Conservation (phyloP, 2,113 vertebrate species). For the Calyptommatus sinebrachiatus region DNA sequence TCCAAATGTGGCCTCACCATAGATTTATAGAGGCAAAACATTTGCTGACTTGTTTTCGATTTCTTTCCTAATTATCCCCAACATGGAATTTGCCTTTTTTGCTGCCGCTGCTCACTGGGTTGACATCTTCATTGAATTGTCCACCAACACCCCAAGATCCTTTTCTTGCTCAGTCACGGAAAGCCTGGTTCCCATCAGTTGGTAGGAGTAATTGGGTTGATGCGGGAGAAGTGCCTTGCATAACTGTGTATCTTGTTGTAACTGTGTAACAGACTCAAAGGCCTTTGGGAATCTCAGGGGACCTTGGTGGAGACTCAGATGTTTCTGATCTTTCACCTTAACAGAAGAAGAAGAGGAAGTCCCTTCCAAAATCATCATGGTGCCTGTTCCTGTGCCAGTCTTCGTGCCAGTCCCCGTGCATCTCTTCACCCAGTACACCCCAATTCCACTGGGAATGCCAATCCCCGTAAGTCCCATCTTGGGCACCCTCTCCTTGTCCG, state of each 20-base stretch:
- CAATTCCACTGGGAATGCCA: constrained; percentile 84
- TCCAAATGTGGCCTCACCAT: too few species aligned
- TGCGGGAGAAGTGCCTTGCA: too few species aligned
- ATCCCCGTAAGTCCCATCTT: constrained; percentile 81
- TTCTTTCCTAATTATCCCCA: too few species aligned
- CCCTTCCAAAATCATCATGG: constrained; percentile 76
- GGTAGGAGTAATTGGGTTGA: too few species aligned
- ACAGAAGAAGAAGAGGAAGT: constrained; percentile 61
- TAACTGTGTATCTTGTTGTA: background rate
- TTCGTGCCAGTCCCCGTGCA: constrained; percentile 92
- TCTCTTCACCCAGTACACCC: constrained; percentile 91
- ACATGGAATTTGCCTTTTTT: too few species aligned
- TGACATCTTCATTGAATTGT: too few species aligned
- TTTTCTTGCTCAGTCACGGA: too few species aligned
- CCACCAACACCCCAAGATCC: too few species aligned
- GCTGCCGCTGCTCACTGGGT: too few species aligned
- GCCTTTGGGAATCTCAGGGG: background rate
- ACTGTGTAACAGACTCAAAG: background rate
- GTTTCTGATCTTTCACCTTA: constrained; percentile 26
- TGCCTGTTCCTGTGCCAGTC: constrained; percentile 92
- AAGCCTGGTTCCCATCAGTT: too few species aligned
- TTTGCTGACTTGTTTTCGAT: too few species aligned
- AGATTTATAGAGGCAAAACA: too few species aligned
- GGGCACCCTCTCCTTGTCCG: background rate
- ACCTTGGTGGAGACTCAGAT: background rate